These are phyloP conservation scores for Cynopterus brachyotis DNA, from an alignment of 2,113 vertebrate species.

Conservation along the genomic window DNA sequence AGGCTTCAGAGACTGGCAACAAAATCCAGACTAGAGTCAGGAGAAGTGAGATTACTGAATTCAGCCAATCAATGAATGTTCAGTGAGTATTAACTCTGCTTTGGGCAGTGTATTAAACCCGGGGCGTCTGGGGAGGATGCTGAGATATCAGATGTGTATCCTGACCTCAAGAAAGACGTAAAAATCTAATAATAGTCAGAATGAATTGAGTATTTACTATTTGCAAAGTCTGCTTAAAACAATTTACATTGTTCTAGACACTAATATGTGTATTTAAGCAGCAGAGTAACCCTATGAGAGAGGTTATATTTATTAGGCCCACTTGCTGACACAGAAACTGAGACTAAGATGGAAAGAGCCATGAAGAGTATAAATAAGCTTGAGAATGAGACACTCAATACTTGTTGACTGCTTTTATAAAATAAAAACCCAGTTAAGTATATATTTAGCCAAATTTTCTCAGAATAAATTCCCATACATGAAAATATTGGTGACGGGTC, in stretches of 20 bases:
- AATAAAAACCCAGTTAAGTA: slow-evolving; percentile 16
- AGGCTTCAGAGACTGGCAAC: background rate
- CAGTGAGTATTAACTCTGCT: background rate
- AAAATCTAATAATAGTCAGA: background rate
- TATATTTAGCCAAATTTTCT: background rate
- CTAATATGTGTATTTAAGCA: background rate
- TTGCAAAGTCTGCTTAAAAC: background rate
- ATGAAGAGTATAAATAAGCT: background rate
- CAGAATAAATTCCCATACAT: background rate
- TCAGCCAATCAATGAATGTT: background rate
- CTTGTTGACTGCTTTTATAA: slow-evolving; percentile 43
- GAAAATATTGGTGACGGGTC: background rate
- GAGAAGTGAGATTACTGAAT: background rate
- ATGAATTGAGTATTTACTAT: background rate
- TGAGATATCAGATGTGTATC: background rate
- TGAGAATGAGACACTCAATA: background rate
- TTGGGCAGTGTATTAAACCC: background rate
- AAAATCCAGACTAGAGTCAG: background rate
- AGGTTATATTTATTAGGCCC: background rate
- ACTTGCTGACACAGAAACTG: background rate
- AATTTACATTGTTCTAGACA: background rate
- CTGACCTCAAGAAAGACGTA: background rate
- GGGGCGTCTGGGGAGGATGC: background rate
- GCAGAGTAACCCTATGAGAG: background rate
- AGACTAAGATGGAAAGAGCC: background rate